phyloP scores from a whole-genome alignment of 2,797 vertebrate genomes.

The Macrochelys suwanniensis region DNA sequence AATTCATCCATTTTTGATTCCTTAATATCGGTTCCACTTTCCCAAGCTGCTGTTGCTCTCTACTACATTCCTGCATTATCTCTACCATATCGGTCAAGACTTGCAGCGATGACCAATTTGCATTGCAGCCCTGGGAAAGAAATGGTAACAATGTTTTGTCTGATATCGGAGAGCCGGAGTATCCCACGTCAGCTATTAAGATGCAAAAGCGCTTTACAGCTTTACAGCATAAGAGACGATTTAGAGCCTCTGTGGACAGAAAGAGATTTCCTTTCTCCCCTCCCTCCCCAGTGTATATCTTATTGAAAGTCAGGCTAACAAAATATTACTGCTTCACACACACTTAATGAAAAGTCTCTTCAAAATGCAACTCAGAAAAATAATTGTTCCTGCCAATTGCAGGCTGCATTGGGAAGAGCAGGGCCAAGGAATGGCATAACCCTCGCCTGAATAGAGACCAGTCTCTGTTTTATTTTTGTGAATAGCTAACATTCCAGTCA shows the following conservation, averaged over 20 bases:
- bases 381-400: not conserved
- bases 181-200: not conserved
- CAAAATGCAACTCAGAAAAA: conserved; percentile 17
- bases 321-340: not conserved
- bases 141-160: not conserved
- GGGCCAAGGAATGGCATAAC: not conserved
- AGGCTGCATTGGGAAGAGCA: conserved; percentile 6
- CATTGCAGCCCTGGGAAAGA: not conserved
- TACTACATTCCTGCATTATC: not conserved
- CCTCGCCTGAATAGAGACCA: conserved; percentile 15
- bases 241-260: not conserved
- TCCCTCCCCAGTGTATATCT: not conserved
- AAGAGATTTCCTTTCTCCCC: not conserved
- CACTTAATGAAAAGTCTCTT: not conserved
- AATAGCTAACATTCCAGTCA: not conserved
- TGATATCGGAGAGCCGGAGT: not conserved
- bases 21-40: fast-evolving
- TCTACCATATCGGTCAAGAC: not conserved
- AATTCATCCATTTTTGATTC: not conserved
- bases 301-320: not conserved
- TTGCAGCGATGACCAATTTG: not conserved
- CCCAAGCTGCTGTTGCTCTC: fast-evolving
- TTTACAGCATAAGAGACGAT: fast-evolving
- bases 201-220: not conserved
- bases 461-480: not conserved